Conservation (phyloP, 1,140 invertebrate genomes). For the Hestina assimilis region DNA sequence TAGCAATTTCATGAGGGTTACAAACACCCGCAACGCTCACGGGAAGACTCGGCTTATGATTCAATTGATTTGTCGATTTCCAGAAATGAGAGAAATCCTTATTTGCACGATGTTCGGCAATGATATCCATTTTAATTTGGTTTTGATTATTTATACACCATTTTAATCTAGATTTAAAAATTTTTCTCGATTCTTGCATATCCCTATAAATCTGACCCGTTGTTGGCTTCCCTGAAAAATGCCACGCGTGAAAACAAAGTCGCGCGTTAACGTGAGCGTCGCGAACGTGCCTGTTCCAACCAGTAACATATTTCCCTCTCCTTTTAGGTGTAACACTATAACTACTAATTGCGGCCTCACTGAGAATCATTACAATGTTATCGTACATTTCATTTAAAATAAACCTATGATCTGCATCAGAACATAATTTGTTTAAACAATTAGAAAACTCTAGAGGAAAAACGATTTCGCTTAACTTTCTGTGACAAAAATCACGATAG, state of each 20-base stretch:
- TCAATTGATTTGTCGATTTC: constrained; percentile 8
- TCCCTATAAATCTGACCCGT: background rate
- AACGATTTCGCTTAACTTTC: background rate
- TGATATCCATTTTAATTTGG: constrained; percentile 12
- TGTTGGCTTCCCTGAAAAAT: background rate
- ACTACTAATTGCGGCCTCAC: background rate
- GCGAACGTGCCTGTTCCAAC: constrained; percentile 2
- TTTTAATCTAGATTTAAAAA: constrained; percentile 2
- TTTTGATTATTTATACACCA: constrained; percentile 8
- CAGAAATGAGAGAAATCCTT: constrained; percentile 7
- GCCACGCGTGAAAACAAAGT: background rate
- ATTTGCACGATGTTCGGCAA: constrained; percentile 1
- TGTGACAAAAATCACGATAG: background rate
- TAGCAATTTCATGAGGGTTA: background rate
- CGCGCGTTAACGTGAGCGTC: background rate
- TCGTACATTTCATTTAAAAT: background rate
- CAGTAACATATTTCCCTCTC: background rate
- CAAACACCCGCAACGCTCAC: background rate
- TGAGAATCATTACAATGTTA: background rate
- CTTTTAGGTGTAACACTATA: background rate
- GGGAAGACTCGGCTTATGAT: background rate
- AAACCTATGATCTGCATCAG: background rate
- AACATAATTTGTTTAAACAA: background rate
- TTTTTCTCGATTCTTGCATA: background rate
- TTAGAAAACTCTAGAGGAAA: background rate